Evolutionary conservation across 2,113 vertebrate genomes (phyloP).

Genomic region (Hyperoodon ampullatus): DNA sequence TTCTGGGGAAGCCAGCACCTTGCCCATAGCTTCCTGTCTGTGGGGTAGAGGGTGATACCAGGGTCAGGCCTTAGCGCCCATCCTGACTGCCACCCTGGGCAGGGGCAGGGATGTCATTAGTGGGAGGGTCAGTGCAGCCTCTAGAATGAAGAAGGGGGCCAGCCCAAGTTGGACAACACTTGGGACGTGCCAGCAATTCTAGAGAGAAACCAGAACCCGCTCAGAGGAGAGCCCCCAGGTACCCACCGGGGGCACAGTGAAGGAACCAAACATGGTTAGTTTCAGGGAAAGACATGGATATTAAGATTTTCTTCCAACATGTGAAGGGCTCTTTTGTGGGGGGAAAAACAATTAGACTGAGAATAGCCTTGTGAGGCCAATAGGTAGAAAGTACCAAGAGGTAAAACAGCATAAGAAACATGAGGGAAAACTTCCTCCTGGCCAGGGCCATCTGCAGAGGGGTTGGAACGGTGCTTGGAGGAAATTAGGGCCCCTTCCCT

Average conservation of each 20-base stretch:
- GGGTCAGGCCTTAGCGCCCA: background rate
- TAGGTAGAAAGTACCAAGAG: background rate
- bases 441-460: background rate
- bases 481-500: background rate
- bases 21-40: background rate
- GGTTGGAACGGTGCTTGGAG: background rate
- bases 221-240: background rate
- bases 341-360: background rate
- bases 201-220: background rate
- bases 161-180: background rate
- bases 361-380: background rate
- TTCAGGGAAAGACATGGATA: background rate
- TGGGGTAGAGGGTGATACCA: background rate
- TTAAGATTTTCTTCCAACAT: background rate
- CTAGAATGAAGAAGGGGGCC: background rate
- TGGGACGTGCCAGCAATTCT: background rate
- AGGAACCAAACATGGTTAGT: background rate
- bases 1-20: background rate
- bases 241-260: no score
- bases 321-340: background rate
- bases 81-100: background rate
- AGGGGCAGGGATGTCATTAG: background rate
- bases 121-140: background rate
- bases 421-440: background rate
- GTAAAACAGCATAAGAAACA: background rate